Base-by-base conservation (phyloP, 2,113 vertebrate species). In the Candoia aspera region DNA sequence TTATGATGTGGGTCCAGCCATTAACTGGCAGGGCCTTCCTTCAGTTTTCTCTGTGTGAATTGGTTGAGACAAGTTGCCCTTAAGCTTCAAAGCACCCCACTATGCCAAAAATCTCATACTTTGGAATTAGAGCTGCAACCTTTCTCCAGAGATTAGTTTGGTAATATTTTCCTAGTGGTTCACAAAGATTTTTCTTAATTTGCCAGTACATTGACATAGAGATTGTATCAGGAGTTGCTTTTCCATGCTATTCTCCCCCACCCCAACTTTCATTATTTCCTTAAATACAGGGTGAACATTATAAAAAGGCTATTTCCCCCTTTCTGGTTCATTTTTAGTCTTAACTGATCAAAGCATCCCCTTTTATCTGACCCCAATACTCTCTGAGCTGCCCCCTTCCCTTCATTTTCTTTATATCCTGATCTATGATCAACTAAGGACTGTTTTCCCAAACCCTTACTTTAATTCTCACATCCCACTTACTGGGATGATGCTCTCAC, bases 31-130 rank as follows among this genome's bases (percentile, higher is more conserved):
- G 88, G 84, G 1, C 26, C 87, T 60, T 94, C 90, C 58, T 85
- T 94, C 90, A 0, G 5, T 95, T 95, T 95, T 94, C 29, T 13
- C 92, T 83, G 94, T 92, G 91, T 91, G 96, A 96, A 97, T 95
- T 93, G 93, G 91, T 86, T 90, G 88, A 94, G 96, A 96, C 95
- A 96, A 26, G 11, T 94, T 46, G 84, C 91, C 95, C 87, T 96
- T 94, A 88, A 90, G 96, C 96, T 96, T 93, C 93, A 87, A 95
- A 96, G 95, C 95, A 96, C 95, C 94, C 57, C 87, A 26, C 93
- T 58, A 94, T 95, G 85, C 92, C 93, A 86, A 90, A 95, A 90
- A 93, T 88, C 49, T 93, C 85, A 23, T 93, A 94, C 88, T 94
- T 95, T 86, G 94, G 90, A 94, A 84, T 90, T 58, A 93, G 95